A percentile compares a stretch with the other conserved stretches of the same genome.
phyloP scores from a whole-genome alignment of 2,797 vertebrate species.

The Scolopax bukidnonensis region DNA sequence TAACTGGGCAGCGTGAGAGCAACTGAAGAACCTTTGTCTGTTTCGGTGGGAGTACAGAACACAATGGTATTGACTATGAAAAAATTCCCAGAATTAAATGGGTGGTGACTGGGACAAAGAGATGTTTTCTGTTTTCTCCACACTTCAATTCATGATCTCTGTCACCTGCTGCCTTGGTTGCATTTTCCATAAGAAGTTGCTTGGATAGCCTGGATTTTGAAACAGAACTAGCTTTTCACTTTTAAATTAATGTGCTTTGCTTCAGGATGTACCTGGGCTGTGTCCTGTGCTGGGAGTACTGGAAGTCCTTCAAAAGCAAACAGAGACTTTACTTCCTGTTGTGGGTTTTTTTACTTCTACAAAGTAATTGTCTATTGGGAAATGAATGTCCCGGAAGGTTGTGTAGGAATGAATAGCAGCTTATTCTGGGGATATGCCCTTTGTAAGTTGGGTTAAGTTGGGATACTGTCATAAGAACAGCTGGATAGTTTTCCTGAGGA shows the following conservation, averaged over 20 bases:
- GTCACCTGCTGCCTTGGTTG: not conserved
- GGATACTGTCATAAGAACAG: not conserved
- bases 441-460: not conserved
- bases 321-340: not conserved
- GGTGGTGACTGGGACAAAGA: not conserved
- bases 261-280: rapidly evolving
- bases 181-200: not conserved
- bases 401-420: not conserved
- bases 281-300: not conserved
- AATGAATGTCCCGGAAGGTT: not conserved
- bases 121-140: not conserved
- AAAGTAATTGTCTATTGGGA: not conserved
- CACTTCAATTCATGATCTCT: not conserved
- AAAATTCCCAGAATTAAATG: not conserved
- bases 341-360: not conserved
- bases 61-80: not conserved
- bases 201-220: not conserved
- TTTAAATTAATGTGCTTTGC: not conserved
- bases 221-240: not conserved
- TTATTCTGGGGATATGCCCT: not conserved
- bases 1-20: not conserved
- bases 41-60: not conserved
- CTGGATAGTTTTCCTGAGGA: not conserved
- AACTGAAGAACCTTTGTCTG: not conserved
- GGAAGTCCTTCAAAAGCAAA: not conserved